Evolutionary conservation across 2,888 invertebrate species (phyloP).

Genomic region (Troides helena): DNA sequence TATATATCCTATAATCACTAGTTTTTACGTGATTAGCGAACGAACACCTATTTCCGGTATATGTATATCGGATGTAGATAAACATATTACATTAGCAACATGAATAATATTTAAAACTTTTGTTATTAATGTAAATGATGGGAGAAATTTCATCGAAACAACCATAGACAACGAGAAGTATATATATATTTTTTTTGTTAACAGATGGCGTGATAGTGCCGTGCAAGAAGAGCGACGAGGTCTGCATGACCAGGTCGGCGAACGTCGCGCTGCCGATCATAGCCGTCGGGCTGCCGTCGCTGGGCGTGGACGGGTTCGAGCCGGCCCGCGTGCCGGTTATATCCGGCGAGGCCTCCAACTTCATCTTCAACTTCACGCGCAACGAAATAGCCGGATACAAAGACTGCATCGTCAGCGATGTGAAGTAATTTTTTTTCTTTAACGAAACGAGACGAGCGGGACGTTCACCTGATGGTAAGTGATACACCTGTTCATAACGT

Average conservation of each 20-base stretch:
- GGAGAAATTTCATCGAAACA: too few relatives aligned
- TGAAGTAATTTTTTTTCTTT: slow-evolving; percentile 37
- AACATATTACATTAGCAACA: too few relatives aligned
- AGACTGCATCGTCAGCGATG: slow-evolving; percentile 39
- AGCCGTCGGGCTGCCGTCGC: slow-evolving; percentile 36
- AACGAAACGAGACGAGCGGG: too few relatives aligned
- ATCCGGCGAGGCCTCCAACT: slow-evolving; percentile 38
- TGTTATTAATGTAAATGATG: too few relatives aligned
- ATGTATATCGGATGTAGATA: too few relatives aligned
- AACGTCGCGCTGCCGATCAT: slow-evolving; percentile 36
- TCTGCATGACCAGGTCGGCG: slow-evolving; percentile 39
- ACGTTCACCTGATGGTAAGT: too few relatives aligned
- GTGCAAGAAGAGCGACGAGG: slow-evolving; percentile 42
- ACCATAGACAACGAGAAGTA: too few relatives aligned
- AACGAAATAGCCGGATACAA: slow-evolving; percentile 42
- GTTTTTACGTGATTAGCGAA: too few relatives aligned
- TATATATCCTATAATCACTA: too few relatives aligned
- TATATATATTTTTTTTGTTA: background rate
- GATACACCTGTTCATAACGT: too few relatives aligned
- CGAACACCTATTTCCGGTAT: too few relatives aligned
- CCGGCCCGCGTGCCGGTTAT: slow-evolving; percentile 42
- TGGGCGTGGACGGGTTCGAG: slow-evolving; percentile 41
- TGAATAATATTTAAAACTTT: too few relatives aligned
- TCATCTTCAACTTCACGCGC: slow-evolving; percentile 43
- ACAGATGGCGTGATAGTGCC: slow-evolving; percentile 21